Evolutionary conservation across 2,888 invertebrate species (phyloP).

Genomic region (Tachina lurida): DNA sequence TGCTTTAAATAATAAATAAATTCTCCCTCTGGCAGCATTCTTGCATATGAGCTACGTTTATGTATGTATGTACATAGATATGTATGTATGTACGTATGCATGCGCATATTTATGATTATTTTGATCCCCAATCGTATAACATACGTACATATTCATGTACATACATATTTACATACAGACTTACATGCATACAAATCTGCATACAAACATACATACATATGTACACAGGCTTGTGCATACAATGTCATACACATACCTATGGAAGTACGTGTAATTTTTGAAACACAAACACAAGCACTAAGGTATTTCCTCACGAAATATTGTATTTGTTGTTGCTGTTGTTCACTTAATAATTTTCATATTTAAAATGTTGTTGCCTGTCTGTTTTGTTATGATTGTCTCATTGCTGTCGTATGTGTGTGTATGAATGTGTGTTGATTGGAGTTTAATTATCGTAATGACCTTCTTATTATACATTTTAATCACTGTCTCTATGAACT

Average conservation of each 20-base stretch:
- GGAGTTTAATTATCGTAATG: slow-evolving; percentile 60
- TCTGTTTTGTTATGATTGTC: slow-evolving; percentile 12
- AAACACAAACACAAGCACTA: slow-evolving; percentile 13
- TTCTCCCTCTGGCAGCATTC: too few relatives aligned
- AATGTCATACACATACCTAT: neutral
- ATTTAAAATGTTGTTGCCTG: slow-evolving; percentile 25
- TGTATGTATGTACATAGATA: too few relatives aligned
- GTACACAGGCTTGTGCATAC: neutral
- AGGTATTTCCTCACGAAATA: slow-evolving; percentile 68
- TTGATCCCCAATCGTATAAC: too few relatives aligned
- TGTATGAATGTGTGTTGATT: slow-evolving; percentile 9
- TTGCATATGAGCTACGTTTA: too few relatives aligned
- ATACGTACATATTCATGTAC: neutral
- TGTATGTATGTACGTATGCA: too few relatives aligned
- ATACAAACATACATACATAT: neutral
- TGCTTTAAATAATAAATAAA: too few relatives aligned
- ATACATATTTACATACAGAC: slow-evolving; percentile 3
- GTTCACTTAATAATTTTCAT: neutral
- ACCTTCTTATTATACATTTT: slow-evolving; percentile 56
- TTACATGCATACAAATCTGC: slow-evolving; percentile 12
- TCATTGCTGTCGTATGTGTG: neutral
- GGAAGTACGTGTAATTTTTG: neutral
- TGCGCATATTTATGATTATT: too few relatives aligned
- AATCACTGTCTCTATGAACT: slow-evolving; percentile 38
- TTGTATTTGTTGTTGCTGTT: slow-evolving; percentile 18